Evolutionary conservation across 2,888 invertebrate genomes (phyloP).

Genomic region (Amitus sp.): DNA sequence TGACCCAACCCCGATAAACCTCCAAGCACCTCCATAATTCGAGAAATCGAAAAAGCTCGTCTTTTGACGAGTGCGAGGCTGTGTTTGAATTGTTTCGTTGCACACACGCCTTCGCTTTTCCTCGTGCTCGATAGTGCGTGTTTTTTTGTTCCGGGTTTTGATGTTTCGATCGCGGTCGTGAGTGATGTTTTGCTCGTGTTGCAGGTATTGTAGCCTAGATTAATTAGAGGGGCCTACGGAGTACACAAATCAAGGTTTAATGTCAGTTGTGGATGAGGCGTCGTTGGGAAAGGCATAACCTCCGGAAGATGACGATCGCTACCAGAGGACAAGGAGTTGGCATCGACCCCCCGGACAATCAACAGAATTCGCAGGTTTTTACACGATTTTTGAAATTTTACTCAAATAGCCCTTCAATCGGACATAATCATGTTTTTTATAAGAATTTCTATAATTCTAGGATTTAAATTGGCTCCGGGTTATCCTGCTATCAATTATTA

Average conservation of each 20-base stretch:
- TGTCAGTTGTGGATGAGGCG: conserved; percentile 63
- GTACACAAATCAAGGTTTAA: conserved; percentile 58
- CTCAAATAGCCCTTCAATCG: no score
- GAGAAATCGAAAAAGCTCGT: no score
- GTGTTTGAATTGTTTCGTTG: conserved; percentile 7
- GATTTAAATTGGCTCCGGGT: no score
- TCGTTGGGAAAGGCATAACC: no score
- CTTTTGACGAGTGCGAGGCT: conserved; percentile 2
- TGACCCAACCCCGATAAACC: no score
- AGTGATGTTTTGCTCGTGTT: conserved; percentile 43
- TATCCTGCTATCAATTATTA: no score
- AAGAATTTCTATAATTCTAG: no score
- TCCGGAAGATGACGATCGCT: conserved; percentile 71
- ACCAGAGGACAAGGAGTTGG: conserved; percentile 72
- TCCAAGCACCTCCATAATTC: no score
- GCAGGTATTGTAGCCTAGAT: conserved; percentile 65
- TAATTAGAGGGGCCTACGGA: conserved; percentile 63
- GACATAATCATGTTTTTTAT: no score
- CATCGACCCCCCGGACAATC: conserved; percentile 69
- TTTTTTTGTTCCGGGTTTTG: neutral
- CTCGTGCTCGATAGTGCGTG: no score
- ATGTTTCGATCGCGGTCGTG: conserved; percentile 1
- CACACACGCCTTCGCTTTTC: conserved; percentile 7
- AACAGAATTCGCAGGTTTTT: conserved; percentile 61
- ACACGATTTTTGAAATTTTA: no score